Evolutionary conservation across 2,888 invertebrate species (phyloP).

Genomic region (Diabrotica balteata): DNA sequence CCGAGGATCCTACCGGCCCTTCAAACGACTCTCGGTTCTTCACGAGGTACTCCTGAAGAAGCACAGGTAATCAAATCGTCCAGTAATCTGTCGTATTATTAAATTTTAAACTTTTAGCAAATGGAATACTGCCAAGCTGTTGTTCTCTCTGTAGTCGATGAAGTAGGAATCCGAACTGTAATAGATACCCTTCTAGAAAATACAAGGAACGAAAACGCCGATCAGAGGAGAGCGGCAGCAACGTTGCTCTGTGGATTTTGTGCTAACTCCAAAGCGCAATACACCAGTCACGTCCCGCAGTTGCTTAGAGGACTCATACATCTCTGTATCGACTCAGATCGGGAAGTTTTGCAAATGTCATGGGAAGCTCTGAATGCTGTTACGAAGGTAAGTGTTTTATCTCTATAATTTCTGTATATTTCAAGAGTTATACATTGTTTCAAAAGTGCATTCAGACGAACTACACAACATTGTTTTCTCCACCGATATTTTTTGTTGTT

Average conservation of each 20-base stretch:
- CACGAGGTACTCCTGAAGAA: slow-evolving; percentile 65
- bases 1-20: slow-evolving; percentile 92
- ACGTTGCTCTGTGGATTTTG: slow-evolving; percentile 90
- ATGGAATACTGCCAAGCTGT: slow-evolving; percentile 93
- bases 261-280: slow-evolving; percentile 86
- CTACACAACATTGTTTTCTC: no score
- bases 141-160: slow-evolving; percentile 87
- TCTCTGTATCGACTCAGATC: slow-evolving; percentile 82
- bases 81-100: no score
- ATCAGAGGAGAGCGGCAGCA: slow-evolving; percentile 81
- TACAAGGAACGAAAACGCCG: slow-evolving; percentile 69
- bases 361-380: slow-evolving; percentile 93
- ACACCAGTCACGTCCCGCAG: slow-evolving; percentile 86
- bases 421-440: no score
- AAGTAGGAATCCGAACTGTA: slow-evolving; percentile 85
- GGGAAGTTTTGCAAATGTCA: slow-evolving; percentile 81
- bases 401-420: no score
- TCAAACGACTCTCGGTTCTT: slow-evolving; percentile 75
- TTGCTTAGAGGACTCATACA: slow-evolving; percentile 86
- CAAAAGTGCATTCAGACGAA: no score
- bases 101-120: slow-evolving; percentile 64
- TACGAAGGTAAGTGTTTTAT: slow-evolving; percentile 68
- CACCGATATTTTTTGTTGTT: slow-evolving; percentile 38
- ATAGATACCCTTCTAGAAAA: slow-evolving; percentile 86
- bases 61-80: slow-evolving; percentile 44